These are phyloP conservation scores for Vandiemenella viatica DNA, from an alignment of 2,888 invertebrate genomes.

Conservation along the genomic window DNA sequence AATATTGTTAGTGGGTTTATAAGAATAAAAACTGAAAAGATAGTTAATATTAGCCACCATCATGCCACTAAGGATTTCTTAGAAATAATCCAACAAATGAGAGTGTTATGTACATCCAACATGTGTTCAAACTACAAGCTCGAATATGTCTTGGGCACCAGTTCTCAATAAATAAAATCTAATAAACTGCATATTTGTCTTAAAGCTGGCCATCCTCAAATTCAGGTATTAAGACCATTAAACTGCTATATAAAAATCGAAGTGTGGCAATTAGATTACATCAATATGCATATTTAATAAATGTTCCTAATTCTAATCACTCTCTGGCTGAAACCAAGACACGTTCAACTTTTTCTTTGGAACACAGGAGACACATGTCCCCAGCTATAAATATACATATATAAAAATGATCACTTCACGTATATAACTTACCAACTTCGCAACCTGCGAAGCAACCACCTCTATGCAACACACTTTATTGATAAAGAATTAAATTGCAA, in stretches of 20 bases:
- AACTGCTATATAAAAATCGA: no score
- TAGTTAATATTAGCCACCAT: conserved; percentile 8
- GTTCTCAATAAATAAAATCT: background rate
- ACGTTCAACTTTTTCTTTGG: no score
- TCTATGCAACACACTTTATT: conserved; percentile 8
- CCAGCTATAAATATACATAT: conserved; percentile 1
- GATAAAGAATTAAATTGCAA: conserved; percentile 6
- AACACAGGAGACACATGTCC: no score
- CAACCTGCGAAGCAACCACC: conserved; percentile 11
- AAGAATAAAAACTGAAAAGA: background rate
- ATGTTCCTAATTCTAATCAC: no score
- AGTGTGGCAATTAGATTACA: no score
- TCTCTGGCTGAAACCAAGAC: no score
- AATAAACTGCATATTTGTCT: no score
- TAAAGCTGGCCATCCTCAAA: no score
- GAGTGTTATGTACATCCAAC: conserved; percentile 1
- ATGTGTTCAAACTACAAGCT: conserved; percentile 1
- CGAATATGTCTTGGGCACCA: conserved; percentile 1
- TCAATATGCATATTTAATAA: no score
- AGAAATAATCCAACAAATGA: no score
- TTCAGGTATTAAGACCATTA: no score
- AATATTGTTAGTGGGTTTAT: background rate
- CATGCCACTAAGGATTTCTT: background rate
- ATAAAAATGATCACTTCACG: conserved; percentile 7
- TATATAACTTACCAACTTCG: conserved; percentile 9